These are phyloP conservation scores for Acrocephalus kingi DNA, from an alignment of 2,113 vertebrate genomes.

Conservation along the genomic window DNA sequence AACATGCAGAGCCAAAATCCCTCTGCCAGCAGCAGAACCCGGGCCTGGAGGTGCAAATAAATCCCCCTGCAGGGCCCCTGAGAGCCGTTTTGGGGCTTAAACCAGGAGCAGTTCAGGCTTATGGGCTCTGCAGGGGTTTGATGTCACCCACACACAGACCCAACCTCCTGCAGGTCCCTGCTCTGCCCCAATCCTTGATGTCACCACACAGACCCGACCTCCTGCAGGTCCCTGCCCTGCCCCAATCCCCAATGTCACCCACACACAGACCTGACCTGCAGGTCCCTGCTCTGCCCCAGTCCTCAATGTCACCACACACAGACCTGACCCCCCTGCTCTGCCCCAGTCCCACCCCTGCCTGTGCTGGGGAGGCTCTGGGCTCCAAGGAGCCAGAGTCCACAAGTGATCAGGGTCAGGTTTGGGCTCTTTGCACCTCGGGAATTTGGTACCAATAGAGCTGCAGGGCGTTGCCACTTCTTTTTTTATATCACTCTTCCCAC, in stretches of 20 bases:
- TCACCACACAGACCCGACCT: no score
- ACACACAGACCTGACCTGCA: no score
- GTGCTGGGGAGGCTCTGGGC: neutral
- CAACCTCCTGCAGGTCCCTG: accelerated
- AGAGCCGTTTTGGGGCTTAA: accelerated
- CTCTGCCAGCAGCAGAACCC: neutral
- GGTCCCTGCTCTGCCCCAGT: no score
- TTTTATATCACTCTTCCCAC: neutral
- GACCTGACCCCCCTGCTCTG: accelerated
- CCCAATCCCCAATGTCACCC: no score
- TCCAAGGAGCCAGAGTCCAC: accelerated
- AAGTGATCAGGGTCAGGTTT: accelerated
- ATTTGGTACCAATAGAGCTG: neutral
- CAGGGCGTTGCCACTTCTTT: accelerated
- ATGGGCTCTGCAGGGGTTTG: accelerated
- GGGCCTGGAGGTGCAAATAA: accelerated
- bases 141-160: no score
- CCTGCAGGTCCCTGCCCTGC: no score
- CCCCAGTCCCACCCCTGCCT: accelerated
- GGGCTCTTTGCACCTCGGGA: accelerated
- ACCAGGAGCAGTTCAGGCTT: accelerated
- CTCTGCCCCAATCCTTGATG: neutral
- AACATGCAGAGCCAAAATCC: accelerated
- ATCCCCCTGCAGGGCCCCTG: accelerated
- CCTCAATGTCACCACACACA: no score